Conservation (phyloP, 2,113 vertebrate genomes). For the Sturnira hondurensis region DNA sequence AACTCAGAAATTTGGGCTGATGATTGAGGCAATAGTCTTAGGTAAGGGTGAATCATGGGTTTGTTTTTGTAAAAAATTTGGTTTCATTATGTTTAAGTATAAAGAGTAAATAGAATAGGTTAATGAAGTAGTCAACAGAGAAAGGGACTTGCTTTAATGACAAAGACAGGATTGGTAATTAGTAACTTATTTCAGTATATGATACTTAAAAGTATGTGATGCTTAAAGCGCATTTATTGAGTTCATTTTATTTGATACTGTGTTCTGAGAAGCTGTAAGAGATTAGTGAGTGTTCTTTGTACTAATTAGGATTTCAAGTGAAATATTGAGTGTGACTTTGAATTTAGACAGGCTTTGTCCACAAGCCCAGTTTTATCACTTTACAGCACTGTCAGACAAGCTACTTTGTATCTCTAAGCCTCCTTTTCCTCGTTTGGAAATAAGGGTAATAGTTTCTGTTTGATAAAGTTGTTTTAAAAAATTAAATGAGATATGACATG, state of each 20-base stretch:
- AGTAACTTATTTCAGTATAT: slow-evolving; percentile 11
- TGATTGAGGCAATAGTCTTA: not conserved
- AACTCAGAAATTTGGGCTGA: slow-evolving; percentile 9
- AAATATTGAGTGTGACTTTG: not conserved
- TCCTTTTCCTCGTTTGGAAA: not conserved
- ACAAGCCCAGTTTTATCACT: not conserved
- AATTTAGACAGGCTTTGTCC: not conserved
- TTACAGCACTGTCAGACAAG: not conserved
- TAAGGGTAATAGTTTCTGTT: slow-evolving; percentile 10
- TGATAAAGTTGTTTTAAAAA: not conserved
- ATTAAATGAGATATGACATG: not conserved
- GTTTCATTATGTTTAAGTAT: slow-evolving; percentile 17
- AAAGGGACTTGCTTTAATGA: slow-evolving; percentile 4
- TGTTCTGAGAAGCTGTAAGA: not conserved
- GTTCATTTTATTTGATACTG: not conserved
- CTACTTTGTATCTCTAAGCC: not conserved
- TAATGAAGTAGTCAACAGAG: not conserved
- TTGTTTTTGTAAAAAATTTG: slow-evolving; percentile 19
- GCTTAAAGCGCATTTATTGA: not conserved
- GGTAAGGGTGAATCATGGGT: not conserved
- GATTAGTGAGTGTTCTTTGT: slow-evolving; percentile 3
- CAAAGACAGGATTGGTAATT: not conserved
- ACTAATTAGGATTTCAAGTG: not conserved
- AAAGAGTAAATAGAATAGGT: not conserved
- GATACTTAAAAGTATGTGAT: not conserved